Evolutionary conservation across 2,888 invertebrate genomes (phyloP).

Genomic region (Ennomos erosarius): DNA sequence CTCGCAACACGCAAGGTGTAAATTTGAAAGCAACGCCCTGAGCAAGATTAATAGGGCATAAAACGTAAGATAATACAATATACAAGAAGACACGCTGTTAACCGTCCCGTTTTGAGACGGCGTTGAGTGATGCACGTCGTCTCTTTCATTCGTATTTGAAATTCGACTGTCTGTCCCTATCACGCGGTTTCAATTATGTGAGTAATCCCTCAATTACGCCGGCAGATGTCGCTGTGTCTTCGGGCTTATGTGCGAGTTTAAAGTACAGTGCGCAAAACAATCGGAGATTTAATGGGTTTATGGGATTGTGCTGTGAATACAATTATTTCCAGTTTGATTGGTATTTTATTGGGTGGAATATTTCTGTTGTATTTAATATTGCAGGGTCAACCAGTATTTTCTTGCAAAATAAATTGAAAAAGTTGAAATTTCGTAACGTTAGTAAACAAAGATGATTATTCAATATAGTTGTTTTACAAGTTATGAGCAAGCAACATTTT

Average conservation of each 20-base stretch:
- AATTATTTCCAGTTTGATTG: slow-evolving; percentile 58
- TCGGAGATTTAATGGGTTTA: slow-evolving; percentile 72
- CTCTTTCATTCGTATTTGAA: slow-evolving; percentile 59
- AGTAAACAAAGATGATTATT: no score
- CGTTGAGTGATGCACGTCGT: slow-evolving; percentile 60
- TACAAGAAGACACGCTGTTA: slow-evolving; percentile 89
- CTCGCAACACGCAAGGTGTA: slow-evolving; percentile 46
- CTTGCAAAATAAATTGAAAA: neutral
- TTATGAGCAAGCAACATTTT: no score
- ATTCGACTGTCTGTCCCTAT: slow-evolving; percentile 58
- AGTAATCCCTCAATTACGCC: slow-evolving; percentile 88
- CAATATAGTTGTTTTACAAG: no score
- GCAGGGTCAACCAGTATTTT: neutral
- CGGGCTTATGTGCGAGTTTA: slow-evolving; percentile 83
- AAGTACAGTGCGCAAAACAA: slow-evolving; percentile 81
- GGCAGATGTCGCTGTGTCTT: slow-evolving; percentile 86
- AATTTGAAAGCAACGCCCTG: slow-evolving; percentile 49
- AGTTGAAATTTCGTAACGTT: no score
- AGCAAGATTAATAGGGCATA: slow-evolving; percentile 84
- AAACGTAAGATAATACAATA: slow-evolving; percentile 85
- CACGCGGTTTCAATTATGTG: slow-evolving; percentile 87
- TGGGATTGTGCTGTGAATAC: slow-evolving; percentile 51
- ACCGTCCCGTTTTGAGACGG: slow-evolving; percentile 80
- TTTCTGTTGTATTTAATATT: slow-evolving; percentile 11
- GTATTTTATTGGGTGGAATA: slow-evolving; percentile 41